Evolutionary conservation across 2,113 vertebrate species (phyloP), one percentile per base, ranked within the genome.

Genomic region (Catharus fuscescens): DNA sequence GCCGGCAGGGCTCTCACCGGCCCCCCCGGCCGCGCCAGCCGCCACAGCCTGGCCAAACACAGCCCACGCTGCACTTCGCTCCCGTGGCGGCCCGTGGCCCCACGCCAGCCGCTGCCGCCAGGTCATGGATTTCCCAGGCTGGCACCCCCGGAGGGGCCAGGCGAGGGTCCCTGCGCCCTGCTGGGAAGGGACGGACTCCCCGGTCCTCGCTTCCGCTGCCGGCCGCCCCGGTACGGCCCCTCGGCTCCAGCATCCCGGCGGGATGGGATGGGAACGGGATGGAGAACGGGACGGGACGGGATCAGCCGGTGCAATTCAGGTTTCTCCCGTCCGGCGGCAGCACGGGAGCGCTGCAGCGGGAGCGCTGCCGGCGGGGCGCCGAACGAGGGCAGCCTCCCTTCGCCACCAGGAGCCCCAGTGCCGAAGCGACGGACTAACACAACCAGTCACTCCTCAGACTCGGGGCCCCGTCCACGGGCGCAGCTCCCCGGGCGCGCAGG

Each of bases 111-210:
- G 2, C 91, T 67, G 94, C 70, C 13, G 12, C 86, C 82, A 85
- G 94, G 94, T 94, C 93, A 95, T 31, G 62, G 71, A 44, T 95
- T 94, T 94, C 96, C 93, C 94, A 95, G 91, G 88, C 91, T 47
- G 17, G 69, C 84, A 87, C 64, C 59, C 28, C 54, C 23, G 10
- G 57, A 50, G 82, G 26, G 52, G 32, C 69, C 90, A 34, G 56
- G 32, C 3, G 26, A 81, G 74, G 57, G 74, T 88, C 74, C 70
- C 61, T 14, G 32, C 2, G 32, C 61, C 52, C 38, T 29, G 3
- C 34, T 31, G 61, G 78, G 44, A 88, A 11, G 21, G 32, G 25
- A 61, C 13, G 18, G 19, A 19, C 5, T 31, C 20, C 5, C 17
- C 4, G 3, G 52, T 40, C 34, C 56, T 42, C 18, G 9, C 34